These are phyloP conservation scores for Drosophila pandora DNA, from an alignment of 1,140 invertebrate species.

Conservation along the genomic window DNA sequence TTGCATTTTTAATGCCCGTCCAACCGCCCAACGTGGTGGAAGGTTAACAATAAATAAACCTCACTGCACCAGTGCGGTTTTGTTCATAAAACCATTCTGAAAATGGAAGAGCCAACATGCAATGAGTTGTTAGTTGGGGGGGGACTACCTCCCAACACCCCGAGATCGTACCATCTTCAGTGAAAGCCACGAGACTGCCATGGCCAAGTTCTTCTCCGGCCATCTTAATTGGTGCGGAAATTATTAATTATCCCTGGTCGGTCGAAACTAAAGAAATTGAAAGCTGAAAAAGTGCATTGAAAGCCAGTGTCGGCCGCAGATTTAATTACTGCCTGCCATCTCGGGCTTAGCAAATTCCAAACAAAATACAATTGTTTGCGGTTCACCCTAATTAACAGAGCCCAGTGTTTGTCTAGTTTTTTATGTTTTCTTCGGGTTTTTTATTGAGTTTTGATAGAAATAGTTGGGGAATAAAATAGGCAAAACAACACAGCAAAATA, in stretches of 20 bases:
- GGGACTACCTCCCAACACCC: slow-evolving; percentile 3
- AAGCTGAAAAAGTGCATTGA: slow-evolving; percentile 13
- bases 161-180: slow-evolving; percentile 6
- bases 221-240: slow-evolving; percentile 77
- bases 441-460: background rate
- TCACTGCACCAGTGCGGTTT: slow-evolving; percentile 15
- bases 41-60: slow-evolving; percentile 48
- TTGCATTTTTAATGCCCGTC: slow-evolving; percentile 27
- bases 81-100: slow-evolving; percentile 26
- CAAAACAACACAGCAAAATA: too few species aligned
- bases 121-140: background rate
- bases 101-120: slow-evolving; percentile 41
- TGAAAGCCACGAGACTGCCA: slow-evolving; percentile 52
- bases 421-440: slow-evolving; percentile 1
- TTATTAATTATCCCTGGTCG: slow-evolving; percentile 73
- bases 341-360: background rate
- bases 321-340: slow-evolving; percentile 22
- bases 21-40: background rate
- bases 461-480: background rate
- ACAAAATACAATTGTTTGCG: slow-evolving; percentile 23
- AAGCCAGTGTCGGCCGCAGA: slow-evolving; percentile 11
- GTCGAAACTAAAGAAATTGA: slow-evolving; percentile 50
- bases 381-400: slow-evolving; percentile 4
- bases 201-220: slow-evolving; percentile 41
- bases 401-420: slow-evolving; percentile 10